Base-by-base conservation (phyloP, 2,888 invertebrate genomes). In the Urechis unicinctus region DNA sequence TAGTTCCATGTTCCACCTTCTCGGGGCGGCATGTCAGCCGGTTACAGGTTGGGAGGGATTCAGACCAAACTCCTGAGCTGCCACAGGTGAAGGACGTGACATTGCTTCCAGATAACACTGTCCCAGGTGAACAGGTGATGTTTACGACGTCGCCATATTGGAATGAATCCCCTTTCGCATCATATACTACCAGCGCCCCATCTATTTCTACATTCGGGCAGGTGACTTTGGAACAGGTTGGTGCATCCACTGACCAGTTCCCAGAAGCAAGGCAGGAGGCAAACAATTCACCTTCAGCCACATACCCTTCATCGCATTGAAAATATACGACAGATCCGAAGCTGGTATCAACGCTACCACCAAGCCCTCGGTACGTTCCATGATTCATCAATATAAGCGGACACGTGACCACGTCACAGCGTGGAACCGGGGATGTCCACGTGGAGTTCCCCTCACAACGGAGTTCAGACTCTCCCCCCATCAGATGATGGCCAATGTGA, bases 31-130 rank as follows among this genome's bases (percentile, higher is more conserved):
- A 54, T 22, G 31, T 24, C 2, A 50, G 29, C 22, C 2, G 31
- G 3, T 49, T 46, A 59, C 77, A 77, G 5, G 58, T 59, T 4
- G 75, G 73, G 22, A 66, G 56, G 1, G 53, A 57, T 4, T 64
- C 68, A 44, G 69, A 65, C 76, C 76, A 77, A 0, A 61, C 36
- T 1, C 64, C 67, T 44, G 67, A 60, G 2, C 57, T 54, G 13
- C 59, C 47, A 56, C 73, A 73, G 1, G 17, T 17, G 24, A 48
- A 30, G 1, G 21, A 21, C 24, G 4, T 21, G 26, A 22, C 13
- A 21, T 29, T 3, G 36, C 31, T 52, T 36, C 47, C 47, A 21
- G 30, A 26, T 21, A 54, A 26, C 21, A 13, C 22, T 26, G 43
- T 47, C 30, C 56, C 56, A 24, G n/a, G 13, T 3, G 24, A 22